Base-by-base conservation (phyloP, 2,113 vertebrate species). In the Cyprinodon brontotheroides region DNA sequence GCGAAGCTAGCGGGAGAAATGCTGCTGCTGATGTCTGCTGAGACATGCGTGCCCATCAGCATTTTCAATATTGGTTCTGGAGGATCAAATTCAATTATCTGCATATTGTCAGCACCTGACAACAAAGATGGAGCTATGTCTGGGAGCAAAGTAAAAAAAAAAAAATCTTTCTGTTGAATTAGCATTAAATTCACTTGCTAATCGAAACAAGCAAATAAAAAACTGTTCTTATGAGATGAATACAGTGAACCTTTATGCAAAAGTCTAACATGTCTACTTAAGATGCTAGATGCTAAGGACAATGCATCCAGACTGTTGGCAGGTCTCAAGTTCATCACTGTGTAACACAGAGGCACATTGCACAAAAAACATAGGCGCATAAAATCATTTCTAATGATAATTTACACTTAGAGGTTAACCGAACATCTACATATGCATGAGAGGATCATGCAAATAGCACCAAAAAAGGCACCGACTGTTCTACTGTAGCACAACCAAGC, bases 91-190 rank as follows among this genome's bases (percentile, higher is more conserved):
- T n/a, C 59, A 50, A 59, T 37, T 41, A 69, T 61, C 3, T 65
- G 60, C n/a, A 11, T 61, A 11, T 45, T 39, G 60, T 67, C 61
- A 15, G 45, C 41, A 77, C 41, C 65, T 70, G 60, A 57, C 64
- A 77, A 68, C 11, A 11, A 39, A 65, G 20, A 39, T 81, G 78
- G 74, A 79, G 38, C 39, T 67, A 50, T 83, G 79, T 61, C 81
- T 61, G 1, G 17, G 17, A 77, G 66, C 74, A 84, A 71, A 77
- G 64, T 75, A 72, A 22, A 72, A 53, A 11, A 53, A 53, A 29
- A 4, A 48, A 48, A 5, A 53, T 53, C 17, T 53, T 53, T 53
- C 50, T 8, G 70, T 60, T 78, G 78, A 60, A 68, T 69, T 64
- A n/a, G 8, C 50, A 63, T 57, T 73, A 37, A 61, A 43, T 48